These are phyloP conservation scores for Drosophila parthenogenetica DNA, from an alignment of 2,888 invertebrate genomes.

Conservation along the genomic window DNA sequence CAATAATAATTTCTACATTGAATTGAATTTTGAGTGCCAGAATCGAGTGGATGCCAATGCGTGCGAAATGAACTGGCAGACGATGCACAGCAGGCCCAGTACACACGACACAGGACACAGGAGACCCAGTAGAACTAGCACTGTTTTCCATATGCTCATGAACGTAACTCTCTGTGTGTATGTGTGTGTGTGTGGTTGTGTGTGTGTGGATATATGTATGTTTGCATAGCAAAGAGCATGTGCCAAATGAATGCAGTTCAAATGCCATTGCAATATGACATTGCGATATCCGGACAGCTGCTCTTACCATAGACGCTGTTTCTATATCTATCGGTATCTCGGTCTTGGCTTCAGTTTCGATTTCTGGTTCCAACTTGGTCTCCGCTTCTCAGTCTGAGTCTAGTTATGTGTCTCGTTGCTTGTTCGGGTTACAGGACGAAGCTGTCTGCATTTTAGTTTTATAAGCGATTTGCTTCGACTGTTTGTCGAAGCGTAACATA, in stretches of 20 bases:
- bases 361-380: background rate
- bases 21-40: slow-evolving; percentile 72
- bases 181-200: slow-evolving; percentile 14
- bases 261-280: slow-evolving; percentile 69
- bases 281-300: slow-evolving; percentile 50
- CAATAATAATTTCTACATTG: slow-evolving; percentile 75
- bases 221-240: slow-evolving; percentile 56
- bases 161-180: background rate
- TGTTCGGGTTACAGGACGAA: slow-evolving; percentile 13
- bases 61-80: slow-evolving; percentile 56
- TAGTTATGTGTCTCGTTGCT: slow-evolving; percentile 3
- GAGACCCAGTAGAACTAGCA: slow-evolving; percentile 13
- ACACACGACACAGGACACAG: background rate
- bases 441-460: slow-evolving; percentile 68
- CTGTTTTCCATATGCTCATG: slow-evolving; percentile 15
- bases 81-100: slow-evolving; percentile 8
- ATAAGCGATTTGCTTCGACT: slow-evolving; percentile 72
- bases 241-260: slow-evolving; percentile 73
- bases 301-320: background rate
- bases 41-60: slow-evolving; percentile 64
- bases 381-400: background rate
- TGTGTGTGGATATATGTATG: slow-evolving; percentile 16
- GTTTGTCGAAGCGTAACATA: slow-evolving; percentile 66
- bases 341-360: background rate
- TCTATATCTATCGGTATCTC: background rate